Evolutionary conservation across 2,113 vertebrate genomes (phyloP).

Genomic region (Pagrus major): DNA sequence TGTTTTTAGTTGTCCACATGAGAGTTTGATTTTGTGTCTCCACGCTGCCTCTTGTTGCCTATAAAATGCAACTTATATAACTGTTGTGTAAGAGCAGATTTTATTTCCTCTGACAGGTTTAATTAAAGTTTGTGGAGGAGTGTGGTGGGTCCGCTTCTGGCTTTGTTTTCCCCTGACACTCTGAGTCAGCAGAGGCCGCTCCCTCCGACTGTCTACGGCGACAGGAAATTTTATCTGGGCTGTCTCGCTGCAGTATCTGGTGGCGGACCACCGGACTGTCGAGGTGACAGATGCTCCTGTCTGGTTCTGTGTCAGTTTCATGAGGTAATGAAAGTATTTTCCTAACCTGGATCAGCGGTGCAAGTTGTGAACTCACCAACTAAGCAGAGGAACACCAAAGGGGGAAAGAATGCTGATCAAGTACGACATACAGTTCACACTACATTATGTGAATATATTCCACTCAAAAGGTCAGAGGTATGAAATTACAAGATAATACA

Average conservation of each 20-base stretch:
- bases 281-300: conserved; percentile 24
- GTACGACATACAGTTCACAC: background rate
- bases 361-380: background rate
- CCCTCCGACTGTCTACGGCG: background rate
- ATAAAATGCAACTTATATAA: conserved; percentile 40
- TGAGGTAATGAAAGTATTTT: conserved; percentile 35
- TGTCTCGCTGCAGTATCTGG: background rate
- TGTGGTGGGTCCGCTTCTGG: conserved; percentile 18
- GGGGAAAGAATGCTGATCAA: background rate
- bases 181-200: conserved; percentile 37
- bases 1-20: conserved; percentile 1
- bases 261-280: background rate
- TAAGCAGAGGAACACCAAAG: background rate
- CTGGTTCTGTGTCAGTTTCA: conserved; percentile 21
- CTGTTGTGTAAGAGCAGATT: conserved; percentile 42
- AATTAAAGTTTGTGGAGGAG: conserved; percentile 33
- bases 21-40: background rate
- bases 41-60: background rate
- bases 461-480: background rate
- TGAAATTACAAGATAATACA: background rate
- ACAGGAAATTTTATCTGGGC: conserved; percentile 24
- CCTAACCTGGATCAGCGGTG: background rate
- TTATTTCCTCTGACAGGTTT: conserved; percentile 29
- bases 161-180: background rate
- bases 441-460: too few species aligned